Evolutionary conservation across 2,113 vertebrate species (phyloP), one percentile per base, ranked within the genome.

Genomic region (Rhea americana): DNA sequence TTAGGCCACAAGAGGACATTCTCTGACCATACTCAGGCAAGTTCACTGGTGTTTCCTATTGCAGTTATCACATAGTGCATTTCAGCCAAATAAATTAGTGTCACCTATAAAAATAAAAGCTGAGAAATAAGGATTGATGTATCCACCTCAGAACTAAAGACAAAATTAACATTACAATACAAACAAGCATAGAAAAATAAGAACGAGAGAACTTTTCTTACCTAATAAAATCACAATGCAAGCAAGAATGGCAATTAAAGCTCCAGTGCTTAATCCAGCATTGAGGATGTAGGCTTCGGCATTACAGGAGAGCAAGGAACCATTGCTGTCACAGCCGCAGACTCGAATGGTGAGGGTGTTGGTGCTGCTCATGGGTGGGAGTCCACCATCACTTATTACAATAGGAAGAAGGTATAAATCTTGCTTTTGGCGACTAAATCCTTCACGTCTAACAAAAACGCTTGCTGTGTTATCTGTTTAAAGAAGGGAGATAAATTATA

Each of bases 181-280:
- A 28, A 61, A 18, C 5, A 14, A 62, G 16, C 8, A 15, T 7
- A 45, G 41, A 5, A 0, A 1, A 37, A 39, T 11, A 65, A 7
- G 2, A 47, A 35, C 7, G 30, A 21, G 37, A 20, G 15, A 45
- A 16, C 8, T 18, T 22, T 25, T 96, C 35, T 98, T 96, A 99
- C 99, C 99, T 45, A 99, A 92, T 28, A 99, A 96, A 20, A 99
- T 99, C 93, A 99, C 98, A 10, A 99, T 99, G 83, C 99, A 99
- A 89, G 99, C 99, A 6, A 99, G 98, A 89, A 99, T 99, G 85
- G 99, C 99, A 1, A 99, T 98, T 47, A 99, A 98, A 1, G 99
- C 99, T 1, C 99, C 99, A 0, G 99, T 99, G 97, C 99, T 99
- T 48, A 99, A 98, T 1, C 99, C 99, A 0, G 99, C 99, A 0